Evolutionary conservation across 2,888 invertebrate species (phyloP).

Genomic region (Micropterix aruncella): DNA sequence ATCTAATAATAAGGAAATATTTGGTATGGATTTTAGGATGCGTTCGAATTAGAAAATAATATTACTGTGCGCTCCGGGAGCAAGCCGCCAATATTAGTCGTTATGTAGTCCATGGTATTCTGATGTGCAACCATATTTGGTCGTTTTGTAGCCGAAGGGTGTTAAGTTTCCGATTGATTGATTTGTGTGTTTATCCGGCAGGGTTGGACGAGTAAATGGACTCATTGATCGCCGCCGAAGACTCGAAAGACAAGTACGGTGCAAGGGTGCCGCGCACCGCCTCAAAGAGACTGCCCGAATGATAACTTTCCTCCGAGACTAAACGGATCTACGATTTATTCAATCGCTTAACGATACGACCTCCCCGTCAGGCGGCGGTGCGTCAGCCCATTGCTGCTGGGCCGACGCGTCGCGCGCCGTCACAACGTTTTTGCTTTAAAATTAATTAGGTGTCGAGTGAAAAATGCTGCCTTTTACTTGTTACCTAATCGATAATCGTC

Average conservation of each 20-base stretch:
- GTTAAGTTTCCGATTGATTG: too few species aligned
- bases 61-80: too few species aligned
- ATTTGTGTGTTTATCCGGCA: too few species aligned
- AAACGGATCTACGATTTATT: background rate
- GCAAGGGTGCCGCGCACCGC: background rate
- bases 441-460: background rate
- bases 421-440: background rate
- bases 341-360: background rate
- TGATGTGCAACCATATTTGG: too few species aligned
- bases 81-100: too few species aligned
- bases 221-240: slow-evolving; percentile 21
- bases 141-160: too few species aligned
- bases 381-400: background rate
- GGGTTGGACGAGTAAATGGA: slow-evolving; percentile 30
- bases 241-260: background rate
- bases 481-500: background rate
- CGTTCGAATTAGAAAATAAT: too few species aligned
- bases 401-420: background rate
- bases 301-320: background rate
- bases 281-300: background rate
- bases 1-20: too few species aligned
- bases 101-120: too few species aligned
- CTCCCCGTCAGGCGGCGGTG: background rate
- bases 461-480: background rate
- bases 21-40: too few species aligned